phyloP scores from a whole-genome alignment of 1,140 invertebrate genomes.

The Mycetomoellerius zeteki region DNA sequence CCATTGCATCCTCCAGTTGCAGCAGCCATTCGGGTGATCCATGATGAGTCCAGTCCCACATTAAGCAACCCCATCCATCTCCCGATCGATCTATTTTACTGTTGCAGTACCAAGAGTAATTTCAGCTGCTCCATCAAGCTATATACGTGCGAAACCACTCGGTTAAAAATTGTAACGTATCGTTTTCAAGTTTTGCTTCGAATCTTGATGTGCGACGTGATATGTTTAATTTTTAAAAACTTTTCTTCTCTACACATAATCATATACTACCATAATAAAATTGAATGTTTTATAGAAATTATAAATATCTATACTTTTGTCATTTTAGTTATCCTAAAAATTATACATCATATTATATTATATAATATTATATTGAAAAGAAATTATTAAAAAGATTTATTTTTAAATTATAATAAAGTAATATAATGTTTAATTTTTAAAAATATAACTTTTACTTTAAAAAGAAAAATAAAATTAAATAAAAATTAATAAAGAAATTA shows the following conservation, averaged over 20 bases:
- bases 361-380: no score
- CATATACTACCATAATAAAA: background rate
- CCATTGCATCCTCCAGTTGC: background rate
- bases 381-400: no score
- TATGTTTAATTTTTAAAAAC: background rate
- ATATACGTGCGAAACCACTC: constrained; percentile 35
- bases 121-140: constrained; percentile 52
- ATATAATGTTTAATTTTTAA: no score
- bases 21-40: constrained; percentile 36
- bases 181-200: background rate
- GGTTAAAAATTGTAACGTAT: background rate
- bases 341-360: no score
- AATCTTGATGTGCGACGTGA: background rate
- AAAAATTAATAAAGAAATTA: background rate
- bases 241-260: background rate
- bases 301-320: background rate
- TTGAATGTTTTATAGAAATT: background rate
- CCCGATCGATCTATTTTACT: constrained; percentile 55
- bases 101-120: constrained; percentile 54
- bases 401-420: no score
- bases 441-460: no score
- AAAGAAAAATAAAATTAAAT: background rate
- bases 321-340: background rate
- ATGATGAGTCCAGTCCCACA: constrained; percentile 41
- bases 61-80: constrained; percentile 43